Conservation (phyloP, 2,888 invertebrate species). For the Agonopterix heracliana region DNA sequence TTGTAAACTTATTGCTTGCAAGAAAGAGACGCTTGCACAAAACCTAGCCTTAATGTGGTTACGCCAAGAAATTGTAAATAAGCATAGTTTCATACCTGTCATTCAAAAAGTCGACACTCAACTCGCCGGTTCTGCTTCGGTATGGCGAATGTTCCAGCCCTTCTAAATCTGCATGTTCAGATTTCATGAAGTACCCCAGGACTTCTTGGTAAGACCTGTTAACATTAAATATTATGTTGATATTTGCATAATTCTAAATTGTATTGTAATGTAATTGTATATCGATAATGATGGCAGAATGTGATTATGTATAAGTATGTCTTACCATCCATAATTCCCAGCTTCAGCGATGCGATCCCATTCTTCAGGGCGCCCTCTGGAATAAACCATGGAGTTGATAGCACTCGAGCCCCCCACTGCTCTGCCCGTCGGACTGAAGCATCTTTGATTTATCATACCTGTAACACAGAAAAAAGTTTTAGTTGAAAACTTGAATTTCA, state of each 20-base stretch:
- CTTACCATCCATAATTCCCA: conserved; percentile 82
- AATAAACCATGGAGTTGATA: conserved; percentile 90
- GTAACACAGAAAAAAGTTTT: conserved; percentile 1
- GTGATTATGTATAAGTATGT: not conserved
- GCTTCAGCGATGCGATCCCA: conserved; percentile 80
- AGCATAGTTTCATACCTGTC: too few relatives aligned
- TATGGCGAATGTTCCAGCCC: conserved; percentile 61
- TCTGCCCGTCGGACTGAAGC: conserved; percentile 84
- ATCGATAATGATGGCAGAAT: conserved; percentile 8
- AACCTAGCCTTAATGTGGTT: too few relatives aligned
- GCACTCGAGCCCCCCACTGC: conserved; percentile 88
- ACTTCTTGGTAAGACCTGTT: conserved; percentile 79
- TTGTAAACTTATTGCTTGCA: too few relatives aligned
- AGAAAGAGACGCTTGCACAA: conserved; percentile 80
- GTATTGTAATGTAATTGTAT: too few relatives aligned
- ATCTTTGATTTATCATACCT: conserved; percentile 60
- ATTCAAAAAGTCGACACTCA: conserved; percentile 74
- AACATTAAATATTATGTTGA: too few relatives aligned
- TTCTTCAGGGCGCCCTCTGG: conserved; percentile 82
- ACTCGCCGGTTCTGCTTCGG: conserved; percentile 74
- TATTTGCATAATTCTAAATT: too few relatives aligned
- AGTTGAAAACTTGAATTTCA: too few relatives aligned
- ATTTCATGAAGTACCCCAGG: conserved; percentile 74
- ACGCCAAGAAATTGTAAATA: too few relatives aligned
- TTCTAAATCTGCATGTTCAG: conserved; percentile 61